A percentile compares a stretch with the other conserved stretches of the same genome.
Evolutionary conservation across 2,113 vertebrate genomes (phyloP).

Genomic region (Romanogobio albipinnatus): DNA sequence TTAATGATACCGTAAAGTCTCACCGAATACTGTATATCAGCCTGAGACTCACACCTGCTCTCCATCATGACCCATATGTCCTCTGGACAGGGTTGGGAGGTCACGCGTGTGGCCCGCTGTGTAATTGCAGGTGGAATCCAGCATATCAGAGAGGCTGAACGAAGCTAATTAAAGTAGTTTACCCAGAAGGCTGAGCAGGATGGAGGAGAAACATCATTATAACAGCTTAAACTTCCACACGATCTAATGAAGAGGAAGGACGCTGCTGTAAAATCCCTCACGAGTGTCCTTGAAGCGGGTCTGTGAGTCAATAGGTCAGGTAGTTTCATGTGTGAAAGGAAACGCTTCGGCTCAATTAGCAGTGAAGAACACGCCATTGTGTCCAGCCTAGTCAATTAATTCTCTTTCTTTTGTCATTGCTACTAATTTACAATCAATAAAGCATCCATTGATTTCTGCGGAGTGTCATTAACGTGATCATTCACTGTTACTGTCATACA

Average conservation of each 20-base stretch:
- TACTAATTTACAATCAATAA: neutral
- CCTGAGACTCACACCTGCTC: neutral
- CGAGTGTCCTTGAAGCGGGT: neutral
- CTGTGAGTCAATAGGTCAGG: neutral
- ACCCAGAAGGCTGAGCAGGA: conserved; percentile 26
- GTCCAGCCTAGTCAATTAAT: neutral
- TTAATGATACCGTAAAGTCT: neutral
- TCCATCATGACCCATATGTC: neutral
- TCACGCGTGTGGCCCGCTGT: conserved; percentile 36
- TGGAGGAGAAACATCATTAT: conserved; percentile 2
- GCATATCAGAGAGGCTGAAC: conserved; percentile 54
- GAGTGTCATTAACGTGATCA: neutral
- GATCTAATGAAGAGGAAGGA: neutral
- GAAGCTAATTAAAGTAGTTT: conserved; percentile 61
- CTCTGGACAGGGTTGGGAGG: neutral
- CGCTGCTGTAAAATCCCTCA: neutral
- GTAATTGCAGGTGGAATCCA: conserved; percentile 62
- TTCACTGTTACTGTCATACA: neutral
- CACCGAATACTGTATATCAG: neutral
- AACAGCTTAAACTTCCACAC: neutral
- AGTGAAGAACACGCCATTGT: neutral
- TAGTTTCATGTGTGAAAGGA: neutral
- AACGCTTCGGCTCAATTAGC: neutral
- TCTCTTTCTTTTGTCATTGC: conserved; percentile 5
- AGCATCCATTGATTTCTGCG: neutral